These are phyloP conservation scores for Hirundichthys speculiger DNA, from an alignment of 2,113 vertebrate genomes.

Conservation along the genomic window DNA sequence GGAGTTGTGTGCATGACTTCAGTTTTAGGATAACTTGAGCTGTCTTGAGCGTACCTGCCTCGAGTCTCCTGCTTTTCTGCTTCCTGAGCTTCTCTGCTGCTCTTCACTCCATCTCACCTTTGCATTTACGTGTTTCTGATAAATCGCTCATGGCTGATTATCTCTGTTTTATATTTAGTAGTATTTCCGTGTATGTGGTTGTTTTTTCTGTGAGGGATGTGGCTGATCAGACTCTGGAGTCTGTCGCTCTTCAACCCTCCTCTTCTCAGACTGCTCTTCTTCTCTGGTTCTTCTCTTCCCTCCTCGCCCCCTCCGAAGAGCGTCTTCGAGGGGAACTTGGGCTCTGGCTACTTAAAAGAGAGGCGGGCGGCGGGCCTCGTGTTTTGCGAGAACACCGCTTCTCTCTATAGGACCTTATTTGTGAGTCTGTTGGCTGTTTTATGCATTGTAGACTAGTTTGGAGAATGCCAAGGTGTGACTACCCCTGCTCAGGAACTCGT, in stretches of 20 bases:
- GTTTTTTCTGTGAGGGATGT: background rate
- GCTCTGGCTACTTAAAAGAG: conserved; percentile 94
- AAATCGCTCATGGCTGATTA: no score
- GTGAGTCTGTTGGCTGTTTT: conserved; percentile 88
- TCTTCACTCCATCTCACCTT: background rate
- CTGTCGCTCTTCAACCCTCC: conserved; percentile 32
- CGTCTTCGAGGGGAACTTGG: conserved; percentile 95
- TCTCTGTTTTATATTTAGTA: no score
- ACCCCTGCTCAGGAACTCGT: background rate
- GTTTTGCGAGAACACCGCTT: conserved; percentile 96
- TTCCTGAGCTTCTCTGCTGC: conserved; percentile 6
- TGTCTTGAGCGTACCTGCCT: no score
- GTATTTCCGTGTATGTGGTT: no score
- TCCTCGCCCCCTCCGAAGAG: conserved; percentile 83
- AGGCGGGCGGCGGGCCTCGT: conserved; percentile 92
- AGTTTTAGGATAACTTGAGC: no score
- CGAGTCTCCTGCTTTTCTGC: background rate
- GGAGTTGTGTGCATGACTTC: no score
- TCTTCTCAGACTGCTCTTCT: conserved; percentile 72
- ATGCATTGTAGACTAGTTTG: conserved; percentile 67
- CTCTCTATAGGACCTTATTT: conserved; percentile 94
- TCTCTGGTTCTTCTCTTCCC: conserved; percentile 13
- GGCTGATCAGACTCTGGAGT: background rate
- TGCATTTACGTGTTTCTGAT: no score
- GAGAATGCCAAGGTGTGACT: conserved; percentile 3